A percentile compares a stretch with the other conserved stretches of the same genome.
Evolutionary conservation across 2,797 vertebrate genomes (phyloP).

Genomic region (Rhincodon typus): DNA sequence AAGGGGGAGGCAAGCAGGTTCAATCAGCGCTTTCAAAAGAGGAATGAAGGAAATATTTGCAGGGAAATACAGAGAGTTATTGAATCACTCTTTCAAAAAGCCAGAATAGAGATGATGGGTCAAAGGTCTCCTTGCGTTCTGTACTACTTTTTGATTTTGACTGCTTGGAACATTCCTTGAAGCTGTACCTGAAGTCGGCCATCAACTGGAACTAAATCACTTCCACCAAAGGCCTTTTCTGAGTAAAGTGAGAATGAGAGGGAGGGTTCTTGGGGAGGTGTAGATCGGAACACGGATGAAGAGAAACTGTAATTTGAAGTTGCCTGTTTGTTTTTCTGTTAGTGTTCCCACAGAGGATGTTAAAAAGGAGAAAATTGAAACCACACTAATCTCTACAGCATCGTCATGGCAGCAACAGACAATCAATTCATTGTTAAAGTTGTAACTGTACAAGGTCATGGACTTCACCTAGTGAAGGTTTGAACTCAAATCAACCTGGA

Average conservation of each 20-base stretch:
- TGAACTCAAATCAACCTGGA: constrained; percentile 22
- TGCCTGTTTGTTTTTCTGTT: neutral
- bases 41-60: neutral
- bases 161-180: neutral
- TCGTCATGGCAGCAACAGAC: neutral
- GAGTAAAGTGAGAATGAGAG: neutral
- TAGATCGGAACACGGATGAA: neutral
- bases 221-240: neutral
- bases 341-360: constrained; percentile 19
- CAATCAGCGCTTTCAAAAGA: neutral
- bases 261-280: neutral
- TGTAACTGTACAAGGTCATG: neutral
- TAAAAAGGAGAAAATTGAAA: constrained; percentile 21
- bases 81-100: neutral
- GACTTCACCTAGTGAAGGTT: neutral
- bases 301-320: neutral
- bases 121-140: neutral
- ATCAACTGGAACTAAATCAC: too few relatives aligned
- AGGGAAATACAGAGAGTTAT: too few relatives aligned
- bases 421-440: neutral
- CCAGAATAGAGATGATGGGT: neutral
- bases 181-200: neutral
- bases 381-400: neutral
- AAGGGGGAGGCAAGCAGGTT: neutral
- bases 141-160: neutral